Percentiles rank a stretch among this genome's conserved stretches.
phyloP scores from a whole-genome alignment of 1,140 invertebrate species.

The Ericerus pela region DNA sequence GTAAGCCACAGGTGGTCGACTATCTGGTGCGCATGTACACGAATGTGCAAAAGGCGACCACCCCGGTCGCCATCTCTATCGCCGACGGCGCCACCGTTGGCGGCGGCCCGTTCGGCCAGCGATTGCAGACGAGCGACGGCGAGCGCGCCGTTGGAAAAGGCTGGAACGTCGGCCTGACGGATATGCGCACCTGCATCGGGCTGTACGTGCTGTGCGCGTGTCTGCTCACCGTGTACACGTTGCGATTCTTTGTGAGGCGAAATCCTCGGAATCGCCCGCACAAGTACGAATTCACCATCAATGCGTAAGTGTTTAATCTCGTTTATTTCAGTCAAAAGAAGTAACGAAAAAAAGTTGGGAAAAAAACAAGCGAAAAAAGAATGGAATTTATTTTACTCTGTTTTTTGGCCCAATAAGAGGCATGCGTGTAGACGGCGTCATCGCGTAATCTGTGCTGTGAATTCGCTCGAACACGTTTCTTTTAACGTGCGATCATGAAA shows the following conservation, averaged over 20 bases:
- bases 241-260: background rate
- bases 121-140: background rate
- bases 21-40: slow-evolving; percentile 64
- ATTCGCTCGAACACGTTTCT: no score
- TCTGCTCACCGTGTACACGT: background rate
- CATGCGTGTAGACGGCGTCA: no score
- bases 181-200: background rate
- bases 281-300: background rate
- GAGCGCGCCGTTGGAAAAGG: no score
- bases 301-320: background rate
- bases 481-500: no score
- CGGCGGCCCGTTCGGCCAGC: background rate
- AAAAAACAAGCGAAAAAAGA: no score
- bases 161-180: background rate
- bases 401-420: no score
- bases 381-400: no score
- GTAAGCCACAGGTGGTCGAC: slow-evolving; percentile 48
- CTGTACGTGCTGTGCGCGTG: background rate
- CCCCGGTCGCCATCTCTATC: background rate
- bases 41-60: slow-evolving; percentile 21
- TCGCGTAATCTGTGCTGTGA: no score
- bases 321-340: no score
- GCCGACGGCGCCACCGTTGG: background rate
- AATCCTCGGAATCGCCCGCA: background rate
- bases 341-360: no score